Base-by-base conservation (phyloP, 2,113 vertebrate genomes). In the Prunella himalayana region DNA sequence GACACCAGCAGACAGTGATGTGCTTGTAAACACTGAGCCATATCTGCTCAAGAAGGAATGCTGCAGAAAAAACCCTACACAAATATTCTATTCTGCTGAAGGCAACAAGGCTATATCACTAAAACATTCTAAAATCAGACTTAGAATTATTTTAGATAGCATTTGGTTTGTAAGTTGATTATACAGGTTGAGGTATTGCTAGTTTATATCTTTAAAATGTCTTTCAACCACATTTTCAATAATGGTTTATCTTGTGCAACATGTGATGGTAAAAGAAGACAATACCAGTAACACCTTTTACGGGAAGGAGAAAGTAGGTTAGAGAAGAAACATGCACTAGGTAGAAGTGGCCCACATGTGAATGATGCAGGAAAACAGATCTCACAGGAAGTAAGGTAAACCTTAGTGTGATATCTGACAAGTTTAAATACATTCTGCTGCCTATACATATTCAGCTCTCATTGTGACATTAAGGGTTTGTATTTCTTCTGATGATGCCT, bases 221-320 rank as follows among this genome's bases (percentile, higher is more conserved):
- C 71, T 97, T 88, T 95, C 80, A 83, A 90, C 27, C 13, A 28
- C 94, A 88, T 91, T 95, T 90, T 75, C 86, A 95, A 93, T 93
- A 95, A 95, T 92, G 92, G 93, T 96, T 96, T 96, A 94, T 85
- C 92, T 96, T 96, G 51, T 91, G 95, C 91, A 95, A 92, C 4
- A 17, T 59, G 82, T 97, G 96, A 96, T 98, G 97, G 97, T 97
- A 98, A 98, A 96, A 93, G 56, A 95, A 95, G 90, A 91, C 95
- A 95, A 89, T 96, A 96, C 88, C 95, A 97, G 95, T 95, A 97
- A 97, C 89, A 96, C 95, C 97, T 88, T 96, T 98, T 98, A 98
- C 98, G 71, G 98, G 99, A 99, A 99, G 98, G 97, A 97, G 95
- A 98, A 98, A 99, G 98, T 98, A 99, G 99, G 99, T 98, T 99